phyloP scores from a whole-genome alignment of 1,140 invertebrate genomes.

The Euwallacea similis region DNA sequence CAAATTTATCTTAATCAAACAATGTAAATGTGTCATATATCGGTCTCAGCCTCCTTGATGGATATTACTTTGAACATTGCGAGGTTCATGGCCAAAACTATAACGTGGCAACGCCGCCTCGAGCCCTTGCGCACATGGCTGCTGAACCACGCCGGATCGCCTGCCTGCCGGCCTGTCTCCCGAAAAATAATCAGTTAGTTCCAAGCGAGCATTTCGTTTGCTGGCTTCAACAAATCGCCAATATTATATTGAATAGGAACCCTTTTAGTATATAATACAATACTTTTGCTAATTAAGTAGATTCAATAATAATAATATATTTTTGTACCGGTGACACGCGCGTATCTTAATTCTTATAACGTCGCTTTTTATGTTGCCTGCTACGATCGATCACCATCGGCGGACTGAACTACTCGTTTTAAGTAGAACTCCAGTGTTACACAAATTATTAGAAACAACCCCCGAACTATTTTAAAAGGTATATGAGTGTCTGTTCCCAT shows the following conservation, averaged over 20 bases:
- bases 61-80: too few species aligned
- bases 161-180: conserved; percentile 3
- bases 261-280: background rate
- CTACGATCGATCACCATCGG: background rate
- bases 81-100: background rate
- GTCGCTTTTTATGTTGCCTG: conserved; percentile 3
- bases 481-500: too few species aligned
- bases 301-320: background rate
- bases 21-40: too few species aligned
- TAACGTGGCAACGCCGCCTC: conserved; percentile 2
- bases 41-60: too few species aligned
- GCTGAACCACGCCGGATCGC: conserved; percentile 31
- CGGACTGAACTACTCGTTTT: too few species aligned
- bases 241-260: conserved; percentile 34
- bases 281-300: too few species aligned
- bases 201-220: conserved; percentile 47
- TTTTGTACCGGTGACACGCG: conserved; percentile 2
- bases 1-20: too few species aligned
- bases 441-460: too few species aligned
- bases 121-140: conserved; percentile 48
- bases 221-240: conserved; percentile 32
- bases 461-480: too few species aligned
- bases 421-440: too few species aligned
- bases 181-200: conserved; percentile 49
- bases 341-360: background rate